A percentile compares a stretch with the other conserved stretches of the same genome.
Evolutionary conservation across 2,888 invertebrate genomes (phyloP).

Genomic region (Choristoneura rosaceana): DNA sequence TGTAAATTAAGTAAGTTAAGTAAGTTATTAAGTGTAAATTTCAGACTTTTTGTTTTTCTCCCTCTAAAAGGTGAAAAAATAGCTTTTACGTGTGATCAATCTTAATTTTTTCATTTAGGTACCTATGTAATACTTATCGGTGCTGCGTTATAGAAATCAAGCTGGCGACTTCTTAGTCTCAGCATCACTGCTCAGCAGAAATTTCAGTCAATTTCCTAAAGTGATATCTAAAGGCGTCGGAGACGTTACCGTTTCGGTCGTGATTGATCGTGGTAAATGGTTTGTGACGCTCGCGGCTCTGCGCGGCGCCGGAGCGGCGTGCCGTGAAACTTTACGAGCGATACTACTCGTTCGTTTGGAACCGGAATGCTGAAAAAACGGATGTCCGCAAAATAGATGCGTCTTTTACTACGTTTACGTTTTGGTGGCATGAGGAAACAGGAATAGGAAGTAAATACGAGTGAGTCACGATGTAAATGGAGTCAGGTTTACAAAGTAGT

Average conservation of each 20-base stretch:
- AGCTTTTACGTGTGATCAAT: no score
- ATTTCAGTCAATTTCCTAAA: conserved; percentile 69
- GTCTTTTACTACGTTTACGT: conserved; percentile 5
- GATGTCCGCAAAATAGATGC: conserved; percentile 21
- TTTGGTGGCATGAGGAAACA: not conserved
- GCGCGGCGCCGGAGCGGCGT: conserved; percentile 61
- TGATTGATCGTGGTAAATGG: conserved; percentile 78
- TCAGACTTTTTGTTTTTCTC: no score
- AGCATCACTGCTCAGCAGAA: conserved; percentile 58
- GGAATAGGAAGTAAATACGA: conserved; percentile 2
- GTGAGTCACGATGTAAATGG: not conserved
- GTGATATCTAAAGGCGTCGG: conserved; percentile 63
- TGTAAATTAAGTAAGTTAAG: no score
- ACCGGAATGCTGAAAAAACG: conserved; percentile 2
- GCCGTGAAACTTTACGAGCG: conserved; percentile 69
- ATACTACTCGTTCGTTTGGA: conserved; percentile 36
- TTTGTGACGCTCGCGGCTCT: conserved; percentile 59
- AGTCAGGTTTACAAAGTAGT: not conserved
- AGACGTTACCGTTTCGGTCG: conserved; percentile 59
- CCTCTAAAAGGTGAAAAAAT: no score
- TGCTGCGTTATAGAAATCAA: not conserved
- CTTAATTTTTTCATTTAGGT: not conserved
- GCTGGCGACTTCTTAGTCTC: conserved; percentile 41
- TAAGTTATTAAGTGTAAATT: no score
- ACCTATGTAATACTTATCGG: not conserved